Percentiles rank a stretch among this genome's conserved stretches.
These are phyloP conservation scores for Drosophila yakuba DNA, from an alignment of 1,140 invertebrate genomes.

Conservation along the genomic window DNA sequence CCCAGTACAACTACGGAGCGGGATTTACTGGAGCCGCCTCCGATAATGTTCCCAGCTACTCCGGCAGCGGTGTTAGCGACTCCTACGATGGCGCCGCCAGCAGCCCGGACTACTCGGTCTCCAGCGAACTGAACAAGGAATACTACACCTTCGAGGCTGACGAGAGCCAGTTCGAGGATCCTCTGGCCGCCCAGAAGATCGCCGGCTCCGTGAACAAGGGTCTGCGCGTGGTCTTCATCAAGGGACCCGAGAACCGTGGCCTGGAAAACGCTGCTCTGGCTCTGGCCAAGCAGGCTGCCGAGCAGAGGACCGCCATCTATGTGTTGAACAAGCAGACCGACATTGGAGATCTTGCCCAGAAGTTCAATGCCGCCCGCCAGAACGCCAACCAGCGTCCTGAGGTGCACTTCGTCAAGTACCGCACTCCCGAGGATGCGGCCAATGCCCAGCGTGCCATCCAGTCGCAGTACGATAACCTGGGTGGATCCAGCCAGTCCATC, in stretches of 20 bases:
- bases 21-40: constrained; percentile 51
- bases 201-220: constrained; percentile 59
- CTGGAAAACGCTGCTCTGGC: constrained; percentile 75
- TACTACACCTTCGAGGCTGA: constrained; percentile 74
- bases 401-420: constrained; percentile 82
- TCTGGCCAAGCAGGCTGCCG: constrained; percentile 74
- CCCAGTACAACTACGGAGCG: constrained; percentile 70
- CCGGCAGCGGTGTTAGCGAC: constrained; percentile 29
- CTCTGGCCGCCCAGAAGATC: constrained; percentile 49
- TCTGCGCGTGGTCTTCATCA: constrained; percentile 82
- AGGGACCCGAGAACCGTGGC: constrained; percentile 77
- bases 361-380: constrained; percentile 61
- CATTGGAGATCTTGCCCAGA: constrained; percentile 60
- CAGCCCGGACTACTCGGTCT: constrained; percentile 37
- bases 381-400: constrained; percentile 66
- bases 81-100: constrained; percentile 54
- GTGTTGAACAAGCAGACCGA: constrained; percentile 71
- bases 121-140: constrained; percentile 72
- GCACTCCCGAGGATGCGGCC: constrained; percentile 75
- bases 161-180: constrained; percentile 70
- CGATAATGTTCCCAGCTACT: constrained; percentile 41
- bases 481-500: constrained; percentile 55
- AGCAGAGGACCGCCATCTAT: constrained; percentile 76
- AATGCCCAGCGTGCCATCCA: constrained; percentile 75
- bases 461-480: constrained; percentile 73